Base-by-base conservation (phyloP, 92 coral and sea anemone species). In the Palythoa grandis region DNA sequence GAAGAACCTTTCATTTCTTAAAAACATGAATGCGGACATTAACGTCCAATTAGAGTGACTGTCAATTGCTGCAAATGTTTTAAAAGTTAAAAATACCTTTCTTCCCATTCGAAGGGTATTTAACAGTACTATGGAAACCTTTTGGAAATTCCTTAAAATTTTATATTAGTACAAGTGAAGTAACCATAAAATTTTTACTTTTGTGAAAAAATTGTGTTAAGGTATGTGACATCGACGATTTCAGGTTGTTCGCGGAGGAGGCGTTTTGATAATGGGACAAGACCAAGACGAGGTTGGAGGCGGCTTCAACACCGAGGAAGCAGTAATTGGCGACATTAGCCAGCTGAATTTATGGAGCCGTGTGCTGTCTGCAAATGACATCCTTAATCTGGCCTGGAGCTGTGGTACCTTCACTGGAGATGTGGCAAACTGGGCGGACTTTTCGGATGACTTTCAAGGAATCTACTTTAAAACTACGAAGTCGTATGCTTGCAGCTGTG, bases 251-350 rank as follows among this genome's bases (percentile, higher is more conserved):
- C 89, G 86, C 12, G 98, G 98, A 13, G 92, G 92, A 22, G 98
- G 98, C 7, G 90, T 88, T n/a, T 13, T 94, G 91, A 84, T 94
- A 15, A 83, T 91, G 74, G 98, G 95, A 14, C 95, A 94, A 66
- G 98, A 94, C 48, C 98, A 94, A 69, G 98, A 94, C 68, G 84
- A 80, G 38, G 39, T 94, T 13, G 98, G 94, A 12, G 95, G 95
- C 10, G 95, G 95, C 11, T 94, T 94, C 82, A 94, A 94, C 67
- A 83, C 94, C 7, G 94, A 94, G 61, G 98, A 94, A 60, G 88
- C 88, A 74, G 86, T 88, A 66, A 84, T 90, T 16, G 98, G 98
- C 7, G 98, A 92, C 57, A 69, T 94, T 8, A 94, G 98, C 72
- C 98, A 94, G 88, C n/a, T 92, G 79, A 92, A 94, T 86, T 24